These are phyloP conservation scores for Dolichallabes microphthalmus DNA, from an alignment of 2,113 vertebrate genomes.

Conservation along the genomic window DNA sequence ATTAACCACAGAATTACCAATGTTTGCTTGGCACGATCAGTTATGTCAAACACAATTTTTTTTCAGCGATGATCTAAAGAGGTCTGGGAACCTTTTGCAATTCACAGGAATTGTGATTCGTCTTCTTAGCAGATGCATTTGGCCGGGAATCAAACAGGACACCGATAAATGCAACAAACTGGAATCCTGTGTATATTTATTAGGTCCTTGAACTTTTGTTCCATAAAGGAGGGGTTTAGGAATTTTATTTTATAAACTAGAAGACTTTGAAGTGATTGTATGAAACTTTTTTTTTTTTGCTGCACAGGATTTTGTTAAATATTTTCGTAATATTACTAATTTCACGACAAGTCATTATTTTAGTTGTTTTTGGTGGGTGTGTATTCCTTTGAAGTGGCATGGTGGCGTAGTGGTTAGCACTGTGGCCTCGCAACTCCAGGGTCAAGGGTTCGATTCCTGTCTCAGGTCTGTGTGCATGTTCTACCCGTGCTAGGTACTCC, in stretches of 20 bases:
- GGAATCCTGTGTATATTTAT: constrained; percentile 14
- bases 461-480: no score
- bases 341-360: background rate
- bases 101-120: constrained; percentile 12
- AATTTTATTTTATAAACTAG: background rate
- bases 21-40: background rate
- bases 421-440: no score
- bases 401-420: no score
- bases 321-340: background rate
- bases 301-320: no score
- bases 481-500: no score
- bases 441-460: no score
- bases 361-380: background rate
- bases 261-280: background rate
- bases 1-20: constrained; percentile 16
- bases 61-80: background rate
- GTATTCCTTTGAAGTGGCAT: background rate
- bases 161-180: constrained; percentile 7
- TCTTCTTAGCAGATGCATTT: background rate
- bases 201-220: constrained; percentile 15
- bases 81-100: background rate
- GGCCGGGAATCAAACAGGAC: constrained; percentile 23
- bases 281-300: background rate
- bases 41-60: background rate
- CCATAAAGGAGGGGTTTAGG: background rate